Base-by-base conservation (phyloP, 2,888 invertebrate genomes). In the Hirtodrosophila confusa region DNA sequence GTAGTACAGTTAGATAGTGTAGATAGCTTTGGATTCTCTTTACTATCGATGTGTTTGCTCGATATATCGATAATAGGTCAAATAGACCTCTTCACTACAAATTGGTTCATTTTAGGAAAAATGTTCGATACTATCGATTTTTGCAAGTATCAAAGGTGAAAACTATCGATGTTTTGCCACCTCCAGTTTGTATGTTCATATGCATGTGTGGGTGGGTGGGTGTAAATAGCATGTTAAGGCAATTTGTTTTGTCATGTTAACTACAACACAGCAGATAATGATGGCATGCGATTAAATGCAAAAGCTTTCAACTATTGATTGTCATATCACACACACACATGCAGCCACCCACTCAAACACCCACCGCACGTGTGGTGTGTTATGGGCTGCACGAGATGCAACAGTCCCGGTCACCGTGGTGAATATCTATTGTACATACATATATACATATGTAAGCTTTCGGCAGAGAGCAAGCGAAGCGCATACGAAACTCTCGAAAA, bases 351-450 rank as follows among this genome's bases (percentile, higher is more conserved):
- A 35, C 11, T 7, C 27, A 29, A 4, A 53, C 51, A 57, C 54
- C 57, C 53, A 50, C 47, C 24, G 56, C 56, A 63, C 49, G 53
- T 54, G 58, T 75, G 64, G 66, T 79, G 84, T 62, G 53, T 76
- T 73, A 51, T 62, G 55, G 45, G 44, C 61, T 56, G 70, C 78
- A 85, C 82, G 72, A 85, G 75, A 85, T 78, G 82, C 82, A 75
- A 54, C 72, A 70, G 37, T 61, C 61, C 51, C 54, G 40, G 35
- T 39, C 40, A 36, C 29, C 24, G 31, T 67, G 71, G 79, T 78
- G 75, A 71, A 61, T 58, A 61, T 9, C 43, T n/a, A 23, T 17
- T 17, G 17, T 17, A 17, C 17, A 17, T 17, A 17, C 17, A 17
- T 17, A 17, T 24, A 23, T 29, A 27, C 27, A 8, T n/a, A 12